These are phyloP conservation scores for Ailurus styani DNA, from an alignment of 2,113 vertebrate species.

Conservation along the genomic window DNA sequence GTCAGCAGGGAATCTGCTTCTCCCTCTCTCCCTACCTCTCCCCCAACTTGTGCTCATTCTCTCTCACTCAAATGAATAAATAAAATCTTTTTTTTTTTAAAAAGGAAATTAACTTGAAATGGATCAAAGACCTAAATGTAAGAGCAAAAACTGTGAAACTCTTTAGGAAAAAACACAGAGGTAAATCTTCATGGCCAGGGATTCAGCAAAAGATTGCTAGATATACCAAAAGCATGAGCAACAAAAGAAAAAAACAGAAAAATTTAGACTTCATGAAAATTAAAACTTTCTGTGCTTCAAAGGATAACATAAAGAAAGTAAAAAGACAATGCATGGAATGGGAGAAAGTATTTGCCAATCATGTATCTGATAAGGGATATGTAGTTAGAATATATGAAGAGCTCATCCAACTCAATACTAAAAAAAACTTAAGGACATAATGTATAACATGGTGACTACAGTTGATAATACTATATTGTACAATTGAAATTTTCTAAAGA, in stretches of 20 bases:
- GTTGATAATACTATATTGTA: not conserved
- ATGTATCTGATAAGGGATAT: not conserved
- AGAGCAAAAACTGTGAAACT: not conserved
- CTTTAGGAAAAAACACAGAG: not conserved
- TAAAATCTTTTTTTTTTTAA: no score
- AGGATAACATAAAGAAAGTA: not conserved
- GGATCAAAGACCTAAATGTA: not conserved
- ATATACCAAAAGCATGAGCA: not conserved
- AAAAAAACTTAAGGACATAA: not conserved
- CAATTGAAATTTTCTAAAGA: not conserved
- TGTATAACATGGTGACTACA: not conserved
- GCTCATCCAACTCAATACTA: not conserved
- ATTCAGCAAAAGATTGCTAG: constrained; percentile 13
- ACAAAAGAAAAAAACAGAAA: not conserved
- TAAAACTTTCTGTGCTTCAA: not conserved
- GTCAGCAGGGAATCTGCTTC: no score
- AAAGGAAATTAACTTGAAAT: not conserved
- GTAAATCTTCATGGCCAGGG: not conserved
- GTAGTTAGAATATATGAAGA: not conserved
- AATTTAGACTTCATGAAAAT: not conserved
- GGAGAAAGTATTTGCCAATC: not conserved
- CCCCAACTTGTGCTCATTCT: no score
- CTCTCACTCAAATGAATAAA: no score
- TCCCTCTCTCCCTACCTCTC: no score
- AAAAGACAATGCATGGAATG: not conserved